Evolutionary conservation across 2,113 vertebrate genomes (phyloP), one percentile per base, ranked within the genome.

Genomic region (Dicrurus megarhynchus): DNA sequence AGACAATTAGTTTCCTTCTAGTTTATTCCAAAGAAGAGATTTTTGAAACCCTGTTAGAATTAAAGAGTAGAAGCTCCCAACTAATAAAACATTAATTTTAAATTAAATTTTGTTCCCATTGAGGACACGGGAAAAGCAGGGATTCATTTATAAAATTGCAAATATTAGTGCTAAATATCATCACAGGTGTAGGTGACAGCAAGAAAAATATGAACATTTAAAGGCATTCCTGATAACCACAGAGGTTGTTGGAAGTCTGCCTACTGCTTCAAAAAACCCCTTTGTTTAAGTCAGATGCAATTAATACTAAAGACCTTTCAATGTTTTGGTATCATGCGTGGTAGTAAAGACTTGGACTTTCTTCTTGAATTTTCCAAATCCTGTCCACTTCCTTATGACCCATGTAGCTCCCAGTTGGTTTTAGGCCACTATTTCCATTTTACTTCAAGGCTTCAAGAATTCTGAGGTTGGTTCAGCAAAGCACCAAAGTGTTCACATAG

Each of bases 341-440:
- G 15, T 12, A 88, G 63, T 30, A 49, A 70, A 82, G 26, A 22
- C 26, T 70, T 70, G 10, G 19, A 14, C 11, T 84, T 56, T 39
- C 11, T 81, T 35, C 74, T 55, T 47, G 14, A 44, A 27, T 83
- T 73, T 86, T 84, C 42, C 9, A 64, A 47, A 59, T 79, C 30
- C 10, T 68, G 11, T 28, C 37, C 16, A 18, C 10, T 73, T 64
- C 46, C 32, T 69, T 61, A 52, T 6, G 37, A 30, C 18, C 18
- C 8, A 3, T 0, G 0, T 14, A 65, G 19, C 26, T 60, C 46
- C 20, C 32, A 30, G 55, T 10, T 2, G 1, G 11, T 44, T 87
- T 73, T 30, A 78, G 27, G 60, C 27, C 46, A 33, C 59, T 75
- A 6, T 42, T 89, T 67, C 41, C 35, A n/a, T 61, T 88, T 73